phyloP scores from a whole-genome alignment of 2,888 invertebrate genomes.

The Sinotaia quadrata region DNA sequence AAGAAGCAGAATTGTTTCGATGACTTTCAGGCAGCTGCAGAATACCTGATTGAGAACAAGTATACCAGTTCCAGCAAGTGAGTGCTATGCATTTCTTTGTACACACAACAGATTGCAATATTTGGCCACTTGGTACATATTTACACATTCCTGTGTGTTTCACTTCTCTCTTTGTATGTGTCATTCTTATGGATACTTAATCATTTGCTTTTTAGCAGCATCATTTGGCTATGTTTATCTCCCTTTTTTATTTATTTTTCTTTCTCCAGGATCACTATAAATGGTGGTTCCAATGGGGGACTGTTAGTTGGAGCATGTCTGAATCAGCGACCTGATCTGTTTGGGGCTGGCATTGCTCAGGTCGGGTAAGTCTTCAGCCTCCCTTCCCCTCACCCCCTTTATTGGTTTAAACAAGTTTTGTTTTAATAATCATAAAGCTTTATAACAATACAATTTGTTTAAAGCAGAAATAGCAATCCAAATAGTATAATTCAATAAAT shows the following conservation, averaged over 20 bases:
- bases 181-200: too few species aligned
- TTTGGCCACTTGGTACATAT: too few species aligned
- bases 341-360: conserved; percentile 92
- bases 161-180: not conserved
- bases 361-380: conserved; percentile 84
- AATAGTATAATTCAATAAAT: too few species aligned
- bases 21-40: conserved; percentile 94
- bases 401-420: too few species aligned
- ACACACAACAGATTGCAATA: not conserved
- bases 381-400: too few species aligned
- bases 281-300: conserved; percentile 98
- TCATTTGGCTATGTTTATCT: too few species aligned
- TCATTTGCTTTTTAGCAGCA: too few species aligned
- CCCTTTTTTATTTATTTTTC: conserved; percentile 9
- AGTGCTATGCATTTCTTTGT: conserved; percentile 28
- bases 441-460: too few species aligned
- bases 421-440: too few species aligned
- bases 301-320: conserved; percentile 93
- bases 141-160: not conserved
- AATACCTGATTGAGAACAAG: conserved; percentile 86
- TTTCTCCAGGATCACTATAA: conserved; percentile 80
- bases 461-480: too few species aligned
- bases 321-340: conserved; percentile 95
- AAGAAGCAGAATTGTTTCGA: conserved; percentile 98
- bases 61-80: conserved; percentile 82